Percentiles rank a stretch among this genome's conserved stretches.
Conservation (phyloP, 2,888 invertebrate species). For the Meloe dianella region DNA sequence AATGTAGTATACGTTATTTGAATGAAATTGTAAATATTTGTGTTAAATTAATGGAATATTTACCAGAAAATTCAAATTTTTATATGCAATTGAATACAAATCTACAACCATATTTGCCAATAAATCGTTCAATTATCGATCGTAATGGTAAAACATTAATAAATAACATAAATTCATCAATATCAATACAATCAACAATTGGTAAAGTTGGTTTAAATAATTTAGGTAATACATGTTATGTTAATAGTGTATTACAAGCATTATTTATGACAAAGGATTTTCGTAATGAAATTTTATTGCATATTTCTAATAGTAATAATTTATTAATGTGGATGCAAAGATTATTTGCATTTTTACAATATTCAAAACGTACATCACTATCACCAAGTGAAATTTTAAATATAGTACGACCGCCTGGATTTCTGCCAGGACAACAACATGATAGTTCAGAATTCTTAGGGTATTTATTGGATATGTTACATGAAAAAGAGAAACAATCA, state of each 20-base stretch:
- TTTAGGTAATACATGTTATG: slow-evolving; percentile 87
- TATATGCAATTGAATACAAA: slow-evolving; percentile 53
- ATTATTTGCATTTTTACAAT: slow-evolving; percentile 75
- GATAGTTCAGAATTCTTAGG: slow-evolving; percentile 88
- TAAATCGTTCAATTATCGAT: slow-evolving; percentile 48
- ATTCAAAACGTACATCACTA: slow-evolving; percentile 70
- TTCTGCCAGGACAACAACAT: slow-evolving; percentile 79
- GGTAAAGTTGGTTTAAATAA: slow-evolving; percentile 79
- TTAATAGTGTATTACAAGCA: slow-evolving; percentile 87
- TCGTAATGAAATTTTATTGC: slow-evolving; percentile 69
- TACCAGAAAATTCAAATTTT: slow-evolving; percentile 54
- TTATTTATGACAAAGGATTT: slow-evolving; percentile 83
- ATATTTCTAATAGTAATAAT: slow-evolving; percentile 65
- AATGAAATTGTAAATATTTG: slow-evolving; percentile 69
- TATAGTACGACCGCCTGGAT: slow-evolving; percentile 77
- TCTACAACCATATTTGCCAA: slow-evolving; percentile 50
- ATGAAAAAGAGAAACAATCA: slow-evolving; percentile 69
- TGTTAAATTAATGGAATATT: slow-evolving; percentile 62
- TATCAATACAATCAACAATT: slow-evolving; percentile 44
- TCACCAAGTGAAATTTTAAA: slow-evolving; percentile 75
- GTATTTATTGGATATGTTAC: slow-evolving; percentile 73
- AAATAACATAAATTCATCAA: slow-evolving; percentile 43
- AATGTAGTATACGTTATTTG: slow-evolving; percentile 58
- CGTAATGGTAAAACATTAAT: slow-evolving; percentile 57
- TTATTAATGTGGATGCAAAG: slow-evolving; percentile 68